Evolutionary conservation across 2,888 invertebrate genomes (phyloP).

Genomic region (Catocala sponsa): DNA sequence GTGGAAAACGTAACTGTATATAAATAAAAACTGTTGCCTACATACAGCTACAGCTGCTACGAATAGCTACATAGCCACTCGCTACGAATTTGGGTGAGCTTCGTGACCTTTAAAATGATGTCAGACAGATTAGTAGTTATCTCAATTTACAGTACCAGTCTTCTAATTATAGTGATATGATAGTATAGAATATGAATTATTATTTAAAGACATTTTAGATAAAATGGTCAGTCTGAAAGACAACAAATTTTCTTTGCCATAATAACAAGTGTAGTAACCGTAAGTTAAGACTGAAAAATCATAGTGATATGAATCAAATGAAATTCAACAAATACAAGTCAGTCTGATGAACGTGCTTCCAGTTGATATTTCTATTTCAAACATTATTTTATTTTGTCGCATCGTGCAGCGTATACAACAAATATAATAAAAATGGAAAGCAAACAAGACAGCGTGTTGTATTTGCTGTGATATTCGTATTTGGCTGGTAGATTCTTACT

Average conservation of each 20-base stretch:
- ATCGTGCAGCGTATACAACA: constrained; percentile 61
- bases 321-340: constrained; percentile 41
- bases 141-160: neutral
- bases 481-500: constrained; percentile 76
- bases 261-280: too few species aligned
- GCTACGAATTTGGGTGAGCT: constrained; percentile 2
- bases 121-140: neutral
- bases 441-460: constrained; percentile 76
- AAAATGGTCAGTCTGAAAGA: too few species aligned
- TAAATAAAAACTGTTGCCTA: too few species aligned
- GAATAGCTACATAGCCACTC: constrained; percentile 2
- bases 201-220: too few species aligned
- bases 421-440: constrained; percentile 83
- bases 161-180: neutral
- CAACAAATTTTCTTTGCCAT: too few species aligned
- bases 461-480: constrained; percentile 77
- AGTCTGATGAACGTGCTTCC: constrained; percentile 67
- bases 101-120: constrained; percentile 2
- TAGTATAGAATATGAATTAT: neutral
- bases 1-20: too few species aligned
- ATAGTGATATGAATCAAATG: constrained; percentile 9
- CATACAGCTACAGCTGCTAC: constrained; percentile 4
- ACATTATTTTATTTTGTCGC: constrained; percentile 70
- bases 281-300: too few species aligned
- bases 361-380: constrained; percentile 64